phyloP scores from a whole-genome alignment of 2,888 invertebrate genomes.

The Automeris io region DNA sequence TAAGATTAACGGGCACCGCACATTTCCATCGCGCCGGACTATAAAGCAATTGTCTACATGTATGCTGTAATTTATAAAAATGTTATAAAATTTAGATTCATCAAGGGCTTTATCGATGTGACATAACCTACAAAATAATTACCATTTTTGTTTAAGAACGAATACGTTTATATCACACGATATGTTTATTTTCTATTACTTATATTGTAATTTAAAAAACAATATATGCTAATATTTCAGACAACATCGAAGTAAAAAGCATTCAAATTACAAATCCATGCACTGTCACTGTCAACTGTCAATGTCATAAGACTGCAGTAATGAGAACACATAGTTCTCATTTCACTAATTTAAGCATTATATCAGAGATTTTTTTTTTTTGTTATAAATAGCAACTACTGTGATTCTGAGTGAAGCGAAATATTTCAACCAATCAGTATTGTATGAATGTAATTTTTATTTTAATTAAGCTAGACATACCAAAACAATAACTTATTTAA shows the following conservation, averaged over 20 bases:
- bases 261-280: slow-evolving; percentile 46
- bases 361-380: no score
- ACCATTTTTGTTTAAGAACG: slow-evolving; percentile 39
- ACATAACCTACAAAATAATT: slow-evolving; percentile 39
- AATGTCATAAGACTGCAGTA: slow-evolving; percentile 10
- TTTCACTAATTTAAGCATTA: no score
- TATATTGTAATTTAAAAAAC: slow-evolving; percentile 28
- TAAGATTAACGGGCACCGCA: slow-evolving; percentile 50
- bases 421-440: no score
- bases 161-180: slow-evolving; percentile 19
- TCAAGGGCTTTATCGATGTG: slow-evolving; percentile 44
- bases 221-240: slow-evolving; percentile 35
- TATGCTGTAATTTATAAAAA: slow-evolving; percentile 50
- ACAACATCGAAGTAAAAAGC: slow-evolving; percentile 38
- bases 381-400: no score
- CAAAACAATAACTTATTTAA: no score
- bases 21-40: slow-evolving; percentile 67
- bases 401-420: no score
- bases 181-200: slow-evolving; percentile 19
- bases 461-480: no score
- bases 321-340: slow-evolving; percentile 26
- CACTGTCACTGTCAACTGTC: slow-evolving; percentile 6
- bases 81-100: slow-evolving; percentile 18
- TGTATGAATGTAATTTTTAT: no score
- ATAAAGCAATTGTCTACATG: slow-evolving; percentile 64